Evolutionary conservation across 2,113 vertebrate genomes (phyloP).

Genomic region (Dasyurus viverrinus): DNA sequence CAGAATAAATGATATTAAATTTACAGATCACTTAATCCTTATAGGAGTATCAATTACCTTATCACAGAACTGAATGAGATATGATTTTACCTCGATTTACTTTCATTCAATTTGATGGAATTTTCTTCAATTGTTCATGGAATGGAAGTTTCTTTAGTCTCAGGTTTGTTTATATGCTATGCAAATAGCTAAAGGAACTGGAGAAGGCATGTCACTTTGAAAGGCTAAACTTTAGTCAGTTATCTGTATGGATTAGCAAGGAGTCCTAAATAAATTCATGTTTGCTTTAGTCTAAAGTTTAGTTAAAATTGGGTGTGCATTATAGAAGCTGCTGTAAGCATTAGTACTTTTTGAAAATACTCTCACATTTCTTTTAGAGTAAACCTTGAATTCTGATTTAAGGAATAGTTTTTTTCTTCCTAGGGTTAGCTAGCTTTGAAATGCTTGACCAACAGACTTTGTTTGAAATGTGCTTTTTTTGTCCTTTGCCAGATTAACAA

Average conservation of each 20-base stretch:
- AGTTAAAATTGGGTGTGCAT: conserved; percentile 24
- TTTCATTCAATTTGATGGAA: conserved; percentile 31
- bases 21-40: not conserved
- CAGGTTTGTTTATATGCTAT: conserved; percentile 17
- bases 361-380: conserved; percentile 2
- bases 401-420: not conserved
- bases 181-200: conserved; percentile 16
- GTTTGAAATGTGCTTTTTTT: not conserved
- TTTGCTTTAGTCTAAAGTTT: conserved; percentile 12
- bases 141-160: conserved; percentile 32
- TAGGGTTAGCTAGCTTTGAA: conserved; percentile 23
- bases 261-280: conserved; percentile 3
- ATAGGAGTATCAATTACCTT: not conserved
- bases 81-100: conserved; percentile 2
- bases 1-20: not conserved
- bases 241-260: conserved; percentile 28
- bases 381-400: not conserved
- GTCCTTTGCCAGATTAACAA: not conserved
- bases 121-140: conserved; percentile 22
- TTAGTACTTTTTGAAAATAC: not conserved
- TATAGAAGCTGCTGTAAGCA: not conserved
- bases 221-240: conserved; percentile 36
- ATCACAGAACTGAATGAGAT: not conserved
- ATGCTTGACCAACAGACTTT: not conserved
- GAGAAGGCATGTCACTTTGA: not conserved